Evolutionary conservation across 2,888 invertebrate genomes (phyloP).

Genomic region (Caradrina clavipalpis): DNA sequence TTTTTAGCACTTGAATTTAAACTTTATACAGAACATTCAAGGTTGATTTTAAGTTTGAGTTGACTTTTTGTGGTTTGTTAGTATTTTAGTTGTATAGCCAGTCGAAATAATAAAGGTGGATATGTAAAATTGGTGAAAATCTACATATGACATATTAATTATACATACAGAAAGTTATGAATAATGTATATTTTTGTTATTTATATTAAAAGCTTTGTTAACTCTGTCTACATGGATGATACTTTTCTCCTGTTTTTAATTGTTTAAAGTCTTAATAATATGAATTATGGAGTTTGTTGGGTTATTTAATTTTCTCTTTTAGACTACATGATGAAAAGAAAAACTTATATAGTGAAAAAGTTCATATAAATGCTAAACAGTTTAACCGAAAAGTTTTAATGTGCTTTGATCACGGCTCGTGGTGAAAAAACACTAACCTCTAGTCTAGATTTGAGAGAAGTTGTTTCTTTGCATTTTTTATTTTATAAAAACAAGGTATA

Average conservation of each 20-base stretch:
- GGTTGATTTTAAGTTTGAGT: slow-evolving; percentile 1
- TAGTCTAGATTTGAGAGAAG: too few relatives aligned
- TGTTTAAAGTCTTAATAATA: background rate
- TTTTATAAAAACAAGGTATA: too few relatives aligned
- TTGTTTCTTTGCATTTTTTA: too few relatives aligned
- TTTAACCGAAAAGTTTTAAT: background rate
- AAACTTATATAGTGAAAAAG: background rate
- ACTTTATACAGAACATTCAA: slow-evolving; percentile 10
- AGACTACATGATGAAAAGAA: background rate
- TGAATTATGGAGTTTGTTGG: slow-evolving; percentile 23
- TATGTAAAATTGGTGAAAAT: slow-evolving; percentile 29
- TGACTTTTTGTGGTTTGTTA: slow-evolving; percentile 32
- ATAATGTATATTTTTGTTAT: slow-evolving; percentile 15
- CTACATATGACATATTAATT: slow-evolving; percentile 26
- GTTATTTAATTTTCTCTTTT: slow-evolving; percentile 11
- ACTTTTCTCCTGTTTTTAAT: slow-evolving; percentile 2
- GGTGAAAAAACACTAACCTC: background rate
- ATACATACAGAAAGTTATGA: slow-evolving; percentile 12
- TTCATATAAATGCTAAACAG: slow-evolving; percentile 12
- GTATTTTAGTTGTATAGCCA: slow-evolving; percentile 44
- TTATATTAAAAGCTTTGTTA: background rate
- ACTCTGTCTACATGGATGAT: background rate
- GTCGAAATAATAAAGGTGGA: slow-evolving; percentile 41
- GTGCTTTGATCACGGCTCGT: background rate
- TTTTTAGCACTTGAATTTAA: slow-evolving; percentile 30